A percentile compares a stretch with the other conserved stretches of the same genome.
phyloP scores from a whole-genome alignment of 2,888 invertebrate species.

The Scaptomyza caliginosa region DNA sequence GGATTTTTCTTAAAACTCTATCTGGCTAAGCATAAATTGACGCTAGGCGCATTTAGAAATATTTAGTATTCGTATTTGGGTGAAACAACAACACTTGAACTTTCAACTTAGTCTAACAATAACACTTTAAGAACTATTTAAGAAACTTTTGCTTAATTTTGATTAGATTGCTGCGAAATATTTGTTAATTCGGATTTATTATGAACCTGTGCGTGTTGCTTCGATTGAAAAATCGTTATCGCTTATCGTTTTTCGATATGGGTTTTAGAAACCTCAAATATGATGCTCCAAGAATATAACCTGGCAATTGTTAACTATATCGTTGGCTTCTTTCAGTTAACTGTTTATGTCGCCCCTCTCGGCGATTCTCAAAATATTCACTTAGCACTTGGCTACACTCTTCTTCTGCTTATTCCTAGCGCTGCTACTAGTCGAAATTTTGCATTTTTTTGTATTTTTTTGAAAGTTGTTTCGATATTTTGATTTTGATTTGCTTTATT shows the following conservation, averaged over 20 bases:
- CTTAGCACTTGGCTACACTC: conserved; percentile 26
- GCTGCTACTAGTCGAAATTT: conserved; percentile 37
- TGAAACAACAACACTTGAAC: conserved; percentile 25
- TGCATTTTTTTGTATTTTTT: conserved; percentile 45
- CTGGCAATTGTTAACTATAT: conserved; percentile 23
- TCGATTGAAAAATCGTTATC: conserved; percentile 13
- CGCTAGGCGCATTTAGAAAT: conserved; percentile 25
- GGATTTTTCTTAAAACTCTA: conserved; percentile 19
- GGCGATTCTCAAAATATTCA: conserved; percentile 28
- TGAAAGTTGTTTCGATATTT: conserved; percentile 70
- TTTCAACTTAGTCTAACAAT: conserved; percentile 50
- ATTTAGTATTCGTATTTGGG: not conserved
- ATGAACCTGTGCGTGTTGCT: conserved; percentile 54
- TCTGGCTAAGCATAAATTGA: conserved; percentile 14
- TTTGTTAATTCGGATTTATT: conserved; percentile 41
- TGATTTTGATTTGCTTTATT: conserved; percentile 27
- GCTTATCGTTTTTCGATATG: conserved; percentile 23
- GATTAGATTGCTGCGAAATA: conserved; percentile 47
- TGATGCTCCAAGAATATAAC: conserved; percentile 61
- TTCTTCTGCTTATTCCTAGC: conserved; percentile 21
- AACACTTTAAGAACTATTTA: conserved; percentile 28
- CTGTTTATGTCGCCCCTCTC: conserved; percentile 37
- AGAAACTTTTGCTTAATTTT: conserved; percentile 45
- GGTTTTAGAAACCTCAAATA: conserved; percentile 70
- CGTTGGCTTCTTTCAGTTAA: conserved; percentile 15